phyloP scores from a whole-genome alignment of 2,797 vertebrate species.

The Odontamblyopus lacepedii region DNA sequence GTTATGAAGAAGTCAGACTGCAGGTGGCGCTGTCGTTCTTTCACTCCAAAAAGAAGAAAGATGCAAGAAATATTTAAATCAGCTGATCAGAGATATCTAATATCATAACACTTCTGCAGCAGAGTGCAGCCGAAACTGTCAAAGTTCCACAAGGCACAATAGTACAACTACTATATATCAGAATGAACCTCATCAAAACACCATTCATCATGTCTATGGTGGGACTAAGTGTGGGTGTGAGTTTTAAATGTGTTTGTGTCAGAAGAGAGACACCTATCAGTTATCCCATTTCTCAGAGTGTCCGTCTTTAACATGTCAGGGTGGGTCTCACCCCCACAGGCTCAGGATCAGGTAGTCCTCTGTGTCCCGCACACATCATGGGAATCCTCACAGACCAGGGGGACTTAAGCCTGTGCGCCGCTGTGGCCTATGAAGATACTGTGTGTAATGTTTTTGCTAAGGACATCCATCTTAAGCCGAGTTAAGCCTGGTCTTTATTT shows the following conservation, averaged over 20 bases:
- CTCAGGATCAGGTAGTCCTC: constrained; percentile 38
- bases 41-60: no score
- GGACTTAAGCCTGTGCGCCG: constrained; percentile 19
- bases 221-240: neutral
- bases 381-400: constrained; percentile 17
- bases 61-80: no score
- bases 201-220: neutral
- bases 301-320: constrained; percentile 23
- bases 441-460: constrained; percentile 6
- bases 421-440: constrained; percentile 39
- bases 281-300: constrained; percentile 32
- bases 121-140: no score
- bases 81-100: no score
- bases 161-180: no score
- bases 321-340: constrained; percentile 30
- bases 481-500: constrained; percentile 19
- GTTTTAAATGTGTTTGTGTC: neutral
- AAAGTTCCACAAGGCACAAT: no score
- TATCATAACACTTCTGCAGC: no score
- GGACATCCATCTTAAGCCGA: constrained; percentile 14
- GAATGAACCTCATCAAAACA: neutral
- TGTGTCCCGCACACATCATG: constrained; percentile 8
- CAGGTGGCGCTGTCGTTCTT: no score
- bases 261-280: constrained; percentile 22
- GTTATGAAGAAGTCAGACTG: no score